Evolutionary conservation across 64 coral and sea anemone species (phyloP).

Genomic region (Exaiptasia diaphana): DNA sequence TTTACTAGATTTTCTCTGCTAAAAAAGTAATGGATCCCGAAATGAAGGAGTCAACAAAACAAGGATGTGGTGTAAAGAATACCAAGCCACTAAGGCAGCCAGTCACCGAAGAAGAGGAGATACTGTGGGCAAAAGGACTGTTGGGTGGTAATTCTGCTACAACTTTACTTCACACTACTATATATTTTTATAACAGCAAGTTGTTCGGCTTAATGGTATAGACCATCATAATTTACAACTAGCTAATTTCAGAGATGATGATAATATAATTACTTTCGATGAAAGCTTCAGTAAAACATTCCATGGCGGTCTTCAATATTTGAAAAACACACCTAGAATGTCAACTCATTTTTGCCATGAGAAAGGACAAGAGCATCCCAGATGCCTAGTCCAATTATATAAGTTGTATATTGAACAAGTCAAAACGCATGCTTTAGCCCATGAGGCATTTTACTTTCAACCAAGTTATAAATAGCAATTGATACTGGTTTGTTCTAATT

Average conservation of each 20-base stretch:
- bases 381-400: constrained; percentile 67
- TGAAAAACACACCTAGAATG: background rate
- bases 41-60: background rate
- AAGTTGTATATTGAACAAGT: constrained; percentile 60
- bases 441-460: no score
- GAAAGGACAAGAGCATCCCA: constrained; percentile 2
- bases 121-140: constrained; percentile 4
- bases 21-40: background rate
- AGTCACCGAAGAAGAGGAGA: constrained; percentile 1
- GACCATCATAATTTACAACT: background rate
- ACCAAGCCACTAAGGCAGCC: background rate
- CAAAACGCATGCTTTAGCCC: constrained; percentile 8
- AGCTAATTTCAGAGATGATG: background rate
- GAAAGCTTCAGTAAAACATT: constrained; percentile 27
- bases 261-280: constrained; percentile 2
- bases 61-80: background rate
- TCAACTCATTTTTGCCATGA: constrained; percentile 1
- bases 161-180: background rate
- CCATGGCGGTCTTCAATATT: constrained; percentile 4
- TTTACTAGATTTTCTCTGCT: background rate
- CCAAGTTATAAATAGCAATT: no score
- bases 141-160: background rate
- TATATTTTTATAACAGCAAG: constrained; percentile 31
- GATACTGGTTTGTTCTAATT: no score
- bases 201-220: constrained; percentile 1